Conservation (phyloP, 2,797 vertebrate species). For the Sphenopsis melanotis region DNA sequence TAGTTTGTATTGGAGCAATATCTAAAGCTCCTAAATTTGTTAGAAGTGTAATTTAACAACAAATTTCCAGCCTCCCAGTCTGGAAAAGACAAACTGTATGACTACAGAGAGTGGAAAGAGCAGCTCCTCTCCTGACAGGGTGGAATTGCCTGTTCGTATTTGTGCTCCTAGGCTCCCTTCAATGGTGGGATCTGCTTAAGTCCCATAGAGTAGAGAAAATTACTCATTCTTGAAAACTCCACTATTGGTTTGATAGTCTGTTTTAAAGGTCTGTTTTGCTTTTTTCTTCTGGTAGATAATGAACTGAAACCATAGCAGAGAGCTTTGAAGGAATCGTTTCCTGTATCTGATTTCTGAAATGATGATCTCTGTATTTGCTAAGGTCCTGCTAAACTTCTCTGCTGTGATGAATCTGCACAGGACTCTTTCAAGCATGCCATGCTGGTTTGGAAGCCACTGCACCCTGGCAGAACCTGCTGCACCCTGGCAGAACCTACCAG, state of each 20-base stretch:
- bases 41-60: background rate
- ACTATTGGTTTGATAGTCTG: background rate
- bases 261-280: background rate
- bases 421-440: background rate
- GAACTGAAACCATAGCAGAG: background rate
- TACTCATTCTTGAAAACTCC: background rate
- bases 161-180: background rate
- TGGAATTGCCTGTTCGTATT: background rate
- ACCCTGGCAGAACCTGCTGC: background rate
- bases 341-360: background rate
- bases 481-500: background rate
- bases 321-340: background rate
- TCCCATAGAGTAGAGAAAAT: background rate
- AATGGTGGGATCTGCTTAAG: background rate
- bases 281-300: background rate
- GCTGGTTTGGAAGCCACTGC: background rate
- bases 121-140: background rate
- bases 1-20: background rate
- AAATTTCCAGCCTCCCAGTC: background rate
- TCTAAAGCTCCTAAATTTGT: background rate
- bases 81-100: background rate
- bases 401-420: background rate
- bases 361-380: background rate
- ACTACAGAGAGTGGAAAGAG: background rate
- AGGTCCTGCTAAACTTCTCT: background rate